These are phyloP conservation scores for Nematolebias whitei DNA, from an alignment of 2,113 vertebrate genomes.

Conservation along the genomic window DNA sequence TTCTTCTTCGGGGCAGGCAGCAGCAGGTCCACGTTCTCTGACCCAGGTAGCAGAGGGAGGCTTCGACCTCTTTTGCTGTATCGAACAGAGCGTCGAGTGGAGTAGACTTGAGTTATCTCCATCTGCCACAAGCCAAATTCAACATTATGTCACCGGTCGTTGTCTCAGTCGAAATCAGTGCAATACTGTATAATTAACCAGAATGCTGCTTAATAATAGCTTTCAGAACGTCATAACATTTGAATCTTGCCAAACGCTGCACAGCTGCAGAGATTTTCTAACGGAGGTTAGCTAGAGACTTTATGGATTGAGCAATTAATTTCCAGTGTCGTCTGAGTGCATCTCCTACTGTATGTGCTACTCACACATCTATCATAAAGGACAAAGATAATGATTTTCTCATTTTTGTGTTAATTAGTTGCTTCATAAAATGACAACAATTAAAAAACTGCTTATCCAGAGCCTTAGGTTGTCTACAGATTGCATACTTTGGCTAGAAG, in stretches of 20 bases:
- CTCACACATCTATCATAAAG: neutral
- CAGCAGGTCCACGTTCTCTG: constrained; percentile 62
- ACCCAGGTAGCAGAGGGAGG: constrained; percentile 54
- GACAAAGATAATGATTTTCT: constrained; percentile 9
- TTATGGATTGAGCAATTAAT: constrained; percentile 7
- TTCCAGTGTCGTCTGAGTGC: constrained; percentile 4
- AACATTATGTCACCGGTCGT: constrained; percentile 1
- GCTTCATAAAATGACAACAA: constrained; percentile 21
- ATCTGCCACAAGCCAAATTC: constrained; percentile 45
- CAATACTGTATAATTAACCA: too few relatives aligned
- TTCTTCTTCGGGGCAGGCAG: constrained; percentile 85
- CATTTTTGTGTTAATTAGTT: constrained; percentile 15
- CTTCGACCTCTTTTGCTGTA: constrained; percentile 63
- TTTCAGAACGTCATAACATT: neutral
- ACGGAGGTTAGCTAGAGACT: constrained; percentile 2
- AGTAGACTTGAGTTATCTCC: constrained; percentile 68
- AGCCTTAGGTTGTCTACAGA: constrained; percentile 3
- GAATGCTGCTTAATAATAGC: neutral
- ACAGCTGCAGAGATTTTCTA: constrained; percentile 2
- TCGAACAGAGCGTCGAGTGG: constrained; percentile 67
- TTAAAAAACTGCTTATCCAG: neutral
- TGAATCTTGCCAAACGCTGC: neutral
- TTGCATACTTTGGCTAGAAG: neutral
- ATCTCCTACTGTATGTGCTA: neutral
- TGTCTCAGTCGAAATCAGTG: too few relatives aligned